phyloP scores from a whole-genome alignment of 1,140 invertebrate genomes.

The Orchestia grillus region DNA sequence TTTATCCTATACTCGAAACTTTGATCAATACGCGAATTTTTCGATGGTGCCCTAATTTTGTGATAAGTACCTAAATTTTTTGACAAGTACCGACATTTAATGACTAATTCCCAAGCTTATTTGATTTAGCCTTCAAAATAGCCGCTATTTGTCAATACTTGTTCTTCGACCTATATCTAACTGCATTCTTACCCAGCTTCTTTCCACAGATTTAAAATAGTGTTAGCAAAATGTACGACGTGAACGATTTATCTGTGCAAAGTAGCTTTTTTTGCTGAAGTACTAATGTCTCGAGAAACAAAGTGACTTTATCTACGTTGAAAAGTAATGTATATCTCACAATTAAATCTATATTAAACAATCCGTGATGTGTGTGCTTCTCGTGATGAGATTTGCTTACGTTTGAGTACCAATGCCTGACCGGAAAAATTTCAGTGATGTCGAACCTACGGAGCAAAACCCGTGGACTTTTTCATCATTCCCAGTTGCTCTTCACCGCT shows the following conservation, averaged over 20 bases:
- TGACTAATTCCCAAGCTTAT: not conserved
- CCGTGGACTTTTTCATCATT: not conserved
- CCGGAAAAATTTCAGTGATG: not conserved
- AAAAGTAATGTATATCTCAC: not conserved
- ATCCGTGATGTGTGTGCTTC: too few relatives aligned
- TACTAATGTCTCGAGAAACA: not conserved
- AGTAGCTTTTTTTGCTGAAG: not conserved
- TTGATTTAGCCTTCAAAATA: not conserved
- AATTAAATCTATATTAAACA: too few relatives aligned
- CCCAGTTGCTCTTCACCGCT: not conserved
- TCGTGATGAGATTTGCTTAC: not conserved
- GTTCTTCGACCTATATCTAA: not conserved
- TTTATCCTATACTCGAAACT: too few relatives aligned
- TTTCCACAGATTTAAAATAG: not conserved
- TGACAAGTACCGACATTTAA: not conserved
- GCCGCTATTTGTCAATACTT: too few relatives aligned
- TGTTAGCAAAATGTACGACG: not conserved
- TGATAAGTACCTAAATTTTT: not conserved
- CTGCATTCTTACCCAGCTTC: not conserved
- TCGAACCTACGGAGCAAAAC: not conserved
- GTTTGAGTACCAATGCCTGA: not conserved
- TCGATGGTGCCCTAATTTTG: not conserved
- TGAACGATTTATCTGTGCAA: not conserved
- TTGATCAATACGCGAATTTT: not conserved
- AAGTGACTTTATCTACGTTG: not conserved